phyloP scores from a whole-genome alignment of 2,888 invertebrate species.

The Drosophila prolongata region DNA sequence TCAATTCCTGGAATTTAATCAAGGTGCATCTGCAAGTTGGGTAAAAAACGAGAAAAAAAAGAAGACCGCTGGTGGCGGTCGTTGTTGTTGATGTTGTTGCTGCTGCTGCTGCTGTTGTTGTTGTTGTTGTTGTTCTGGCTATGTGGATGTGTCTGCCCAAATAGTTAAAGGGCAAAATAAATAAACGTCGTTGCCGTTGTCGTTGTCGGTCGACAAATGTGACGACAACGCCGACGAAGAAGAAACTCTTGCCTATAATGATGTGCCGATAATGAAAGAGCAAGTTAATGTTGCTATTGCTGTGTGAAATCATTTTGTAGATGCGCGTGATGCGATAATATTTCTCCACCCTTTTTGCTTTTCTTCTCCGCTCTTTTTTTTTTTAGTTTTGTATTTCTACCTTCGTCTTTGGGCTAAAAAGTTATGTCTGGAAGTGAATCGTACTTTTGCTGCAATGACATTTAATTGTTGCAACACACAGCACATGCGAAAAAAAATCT shows the following conservation, averaged over 20 bases:
- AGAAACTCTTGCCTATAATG: conserved; percentile 46
- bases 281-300: conserved; percentile 49
- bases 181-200: conserved; percentile 52
- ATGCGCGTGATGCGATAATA: conserved; percentile 70
- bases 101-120: neutral
- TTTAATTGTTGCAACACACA: conserved; percentile 28
- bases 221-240: conserved; percentile 41
- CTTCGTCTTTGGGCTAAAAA: neutral
- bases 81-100: conserved; percentile 10
- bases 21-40: conserved; percentile 64
- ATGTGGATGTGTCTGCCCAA: conserved; percentile 49
- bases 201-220: conserved; percentile 46
- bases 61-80: conserved; percentile 38
- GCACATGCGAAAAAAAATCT: conserved; percentile 23
- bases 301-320: conserved; percentile 60
- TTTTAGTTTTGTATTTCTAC: neutral
- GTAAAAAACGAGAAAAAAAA: conserved; percentile 5
- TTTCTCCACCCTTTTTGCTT: conserved; percentile 46
- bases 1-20: conserved; percentile 69
- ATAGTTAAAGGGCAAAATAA: conserved; percentile 72
- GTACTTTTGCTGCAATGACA: conserved; percentile 24
- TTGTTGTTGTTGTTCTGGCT: neutral
- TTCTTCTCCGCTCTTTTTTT: neutral
- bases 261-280: conserved; percentile 67
- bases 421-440: conserved; percentile 1